Conservation (phyloP, 2,113 vertebrate species). For the Sebastes schlegelii region DNA sequence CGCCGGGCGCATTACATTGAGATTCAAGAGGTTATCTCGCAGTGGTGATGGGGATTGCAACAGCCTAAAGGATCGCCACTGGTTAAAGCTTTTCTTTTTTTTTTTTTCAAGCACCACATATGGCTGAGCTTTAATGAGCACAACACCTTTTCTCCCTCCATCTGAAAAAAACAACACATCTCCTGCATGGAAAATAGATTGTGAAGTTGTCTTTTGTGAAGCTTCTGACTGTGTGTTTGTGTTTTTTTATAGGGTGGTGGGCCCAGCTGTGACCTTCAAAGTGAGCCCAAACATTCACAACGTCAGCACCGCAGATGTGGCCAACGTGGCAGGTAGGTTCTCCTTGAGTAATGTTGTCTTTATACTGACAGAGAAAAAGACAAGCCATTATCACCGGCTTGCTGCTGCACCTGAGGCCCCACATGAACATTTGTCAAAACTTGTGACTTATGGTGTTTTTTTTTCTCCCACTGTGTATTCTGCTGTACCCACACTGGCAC, state of each 20-base stretch:
- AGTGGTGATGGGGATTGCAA: conserved; percentile 55
- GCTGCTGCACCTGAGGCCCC: conserved; percentile 63
- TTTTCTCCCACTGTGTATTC: not conserved
- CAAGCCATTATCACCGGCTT: conserved; percentile 37
- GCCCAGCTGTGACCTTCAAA: conserved; percentile 95
- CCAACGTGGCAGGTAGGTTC: conserved; percentile 88
- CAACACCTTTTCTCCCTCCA: not conserved
- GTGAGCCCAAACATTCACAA: conserved; percentile 88
- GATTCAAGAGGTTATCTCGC: conserved; percentile 70
- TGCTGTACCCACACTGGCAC: not conserved
- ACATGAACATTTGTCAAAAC: conserved; percentile 29
- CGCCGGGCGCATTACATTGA: conserved; percentile 56
- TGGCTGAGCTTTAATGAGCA: conserved; percentile 60
- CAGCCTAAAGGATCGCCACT: conserved; percentile 57
- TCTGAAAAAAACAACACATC: conserved; percentile 28
- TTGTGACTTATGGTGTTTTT: not conserved
- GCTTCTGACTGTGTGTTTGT: conserved; percentile 29
- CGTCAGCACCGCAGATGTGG: conserved; percentile 88
- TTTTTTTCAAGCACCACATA: not conserved
- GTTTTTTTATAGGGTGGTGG: conserved; percentile 87
- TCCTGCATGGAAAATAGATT: conserved; percentile 18
- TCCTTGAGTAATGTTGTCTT: conserved; percentile 46
- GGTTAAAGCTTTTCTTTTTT: conserved; percentile 42
- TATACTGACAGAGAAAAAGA: conserved; percentile 38
- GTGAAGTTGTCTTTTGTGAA: conserved; percentile 31